These are phyloP conservation scores for Gymnocephalus cernua DNA, from an alignment of 2,113 vertebrate genomes.

Conservation along the genomic window DNA sequence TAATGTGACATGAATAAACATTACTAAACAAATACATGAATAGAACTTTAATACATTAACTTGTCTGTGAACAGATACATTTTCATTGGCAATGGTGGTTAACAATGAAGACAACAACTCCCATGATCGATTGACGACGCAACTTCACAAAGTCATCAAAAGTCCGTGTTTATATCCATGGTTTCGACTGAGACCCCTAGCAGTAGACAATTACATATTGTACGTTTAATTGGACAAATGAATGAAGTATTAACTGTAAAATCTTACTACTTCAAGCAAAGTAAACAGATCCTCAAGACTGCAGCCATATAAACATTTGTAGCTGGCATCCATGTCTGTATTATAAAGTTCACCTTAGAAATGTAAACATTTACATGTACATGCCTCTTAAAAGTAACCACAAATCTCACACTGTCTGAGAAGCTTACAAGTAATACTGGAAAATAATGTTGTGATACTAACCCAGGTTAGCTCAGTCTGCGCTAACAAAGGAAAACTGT, in stretches of 20 bases:
- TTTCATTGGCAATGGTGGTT: no score
- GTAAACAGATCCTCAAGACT: neutral
- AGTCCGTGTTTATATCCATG: no score
- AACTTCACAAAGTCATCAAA: no score
- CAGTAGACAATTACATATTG: no score
- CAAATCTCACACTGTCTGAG: neutral
- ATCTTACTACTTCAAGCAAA: neutral
- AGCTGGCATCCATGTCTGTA: neutral
- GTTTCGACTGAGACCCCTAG: no score
- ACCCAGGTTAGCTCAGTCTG: neutral
- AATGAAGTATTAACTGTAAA: neutral
- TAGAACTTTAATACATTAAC: no score
- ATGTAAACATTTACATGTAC: neutral
- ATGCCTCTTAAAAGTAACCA: neutral
- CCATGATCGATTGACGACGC: no score
- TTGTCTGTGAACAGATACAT: no score
- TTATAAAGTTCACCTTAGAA: neutral
- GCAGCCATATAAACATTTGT: neutral
- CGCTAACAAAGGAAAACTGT: neutral
- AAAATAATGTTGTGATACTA: neutral
- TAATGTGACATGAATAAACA: no score
- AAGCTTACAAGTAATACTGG: neutral
- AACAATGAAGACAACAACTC: no score
- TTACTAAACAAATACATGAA: no score
- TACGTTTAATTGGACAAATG: no score